A percentile compares a stretch with the other conserved stretches of the same genome.
Evolutionary conservation across 2,113 vertebrate genomes (phyloP).

Genomic region (Gavialis gangeticus): DNA sequence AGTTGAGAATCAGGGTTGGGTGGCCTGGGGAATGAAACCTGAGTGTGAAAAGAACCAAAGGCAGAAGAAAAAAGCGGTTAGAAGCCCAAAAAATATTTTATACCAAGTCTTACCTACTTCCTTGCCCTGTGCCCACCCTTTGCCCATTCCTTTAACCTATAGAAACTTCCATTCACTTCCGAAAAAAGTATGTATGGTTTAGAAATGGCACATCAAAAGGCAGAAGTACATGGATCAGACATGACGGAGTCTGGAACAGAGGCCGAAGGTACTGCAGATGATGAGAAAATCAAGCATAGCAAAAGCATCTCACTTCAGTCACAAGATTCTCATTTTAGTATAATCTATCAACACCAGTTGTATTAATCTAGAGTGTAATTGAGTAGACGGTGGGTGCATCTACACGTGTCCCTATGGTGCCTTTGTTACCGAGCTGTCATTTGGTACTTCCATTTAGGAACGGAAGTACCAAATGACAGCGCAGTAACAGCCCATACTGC

Average conservation of each 20-base stretch:
- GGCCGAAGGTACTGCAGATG: rapidly evolving
- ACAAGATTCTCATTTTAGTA: not conserved
- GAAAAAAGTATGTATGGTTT: not conserved
- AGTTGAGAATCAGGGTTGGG: too few species aligned
- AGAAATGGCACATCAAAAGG: not conserved
- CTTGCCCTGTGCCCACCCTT: not conserved
- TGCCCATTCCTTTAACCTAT: not conserved
- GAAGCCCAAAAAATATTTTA: not conserved
- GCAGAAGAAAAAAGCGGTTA: not conserved
- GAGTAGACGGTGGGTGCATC: not conserved
- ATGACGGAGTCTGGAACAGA: not conserved
- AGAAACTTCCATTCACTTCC: not conserved
- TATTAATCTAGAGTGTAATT: not conserved
- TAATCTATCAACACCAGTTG: not conserved
- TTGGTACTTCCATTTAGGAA: too few species aligned
- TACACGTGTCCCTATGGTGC: too few species aligned
- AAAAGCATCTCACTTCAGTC: not conserved
- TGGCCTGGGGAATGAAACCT: not conserved
- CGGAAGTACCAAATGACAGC: too few species aligned
- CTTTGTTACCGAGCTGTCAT: too few species aligned
- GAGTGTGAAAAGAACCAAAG: not conserved
- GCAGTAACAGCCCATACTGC: too few species aligned
- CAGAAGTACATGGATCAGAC: not conserved
- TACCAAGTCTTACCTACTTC: not conserved
- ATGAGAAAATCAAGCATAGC: not conserved